phyloP scores from a whole-genome alignment of 2,113 vertebrate species.

The Gnathonemus echidnorhynchus region DNA sequence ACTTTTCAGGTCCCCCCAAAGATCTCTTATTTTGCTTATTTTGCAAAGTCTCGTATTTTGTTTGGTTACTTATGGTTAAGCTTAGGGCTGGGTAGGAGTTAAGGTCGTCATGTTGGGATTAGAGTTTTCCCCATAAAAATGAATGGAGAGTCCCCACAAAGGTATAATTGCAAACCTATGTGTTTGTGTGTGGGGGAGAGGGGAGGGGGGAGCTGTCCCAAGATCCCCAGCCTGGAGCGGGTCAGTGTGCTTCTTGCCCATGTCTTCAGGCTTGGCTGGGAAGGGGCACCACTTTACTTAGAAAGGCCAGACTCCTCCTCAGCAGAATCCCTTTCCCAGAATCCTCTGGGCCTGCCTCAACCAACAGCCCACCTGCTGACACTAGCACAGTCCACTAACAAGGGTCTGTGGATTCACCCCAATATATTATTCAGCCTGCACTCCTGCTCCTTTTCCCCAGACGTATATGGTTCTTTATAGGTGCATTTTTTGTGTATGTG shows the following conservation, averaged over 20 bases:
- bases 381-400: constrained; percentile 2
- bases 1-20: too few relatives aligned
- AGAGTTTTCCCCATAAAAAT: too few relatives aligned
- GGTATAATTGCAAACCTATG: too few relatives aligned
- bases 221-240: neutral
- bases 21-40: too few relatives aligned
- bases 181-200: neutral
- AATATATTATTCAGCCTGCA: neutral
- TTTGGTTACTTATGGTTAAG: too few relatives aligned
- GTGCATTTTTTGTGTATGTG: neutral
- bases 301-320: neutral
- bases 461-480: neutral
- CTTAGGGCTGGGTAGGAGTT: too few relatives aligned
- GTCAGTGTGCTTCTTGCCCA: neutral
- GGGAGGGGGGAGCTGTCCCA: neutral
- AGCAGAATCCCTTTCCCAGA: constrained; percentile 5
- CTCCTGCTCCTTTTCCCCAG: neutral
- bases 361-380: constrained; percentile 17
- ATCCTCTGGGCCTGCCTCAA: constrained; percentile 4
- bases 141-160: too few relatives aligned
- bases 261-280: neutral
- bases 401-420: neutral
- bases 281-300: neutral
- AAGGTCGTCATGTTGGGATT: too few relatives aligned
- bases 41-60: too few relatives aligned